Conservation (phyloP, 2,888 invertebrate genomes). For the Sepioteuthis lessoniana region DNA sequence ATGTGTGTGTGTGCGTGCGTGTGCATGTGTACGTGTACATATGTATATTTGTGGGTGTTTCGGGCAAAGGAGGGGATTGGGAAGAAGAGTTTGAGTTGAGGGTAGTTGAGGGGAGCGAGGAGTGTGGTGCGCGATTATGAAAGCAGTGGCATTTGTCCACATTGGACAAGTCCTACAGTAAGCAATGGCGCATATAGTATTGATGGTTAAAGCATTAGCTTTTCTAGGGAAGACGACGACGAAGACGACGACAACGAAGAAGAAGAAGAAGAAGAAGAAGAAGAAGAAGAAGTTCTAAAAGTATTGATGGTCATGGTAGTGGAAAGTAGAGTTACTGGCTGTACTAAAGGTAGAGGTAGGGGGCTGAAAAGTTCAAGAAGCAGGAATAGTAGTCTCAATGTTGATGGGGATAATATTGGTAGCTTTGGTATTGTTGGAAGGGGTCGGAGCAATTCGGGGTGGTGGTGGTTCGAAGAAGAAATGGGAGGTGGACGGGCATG, state of each 20-base stretch:
- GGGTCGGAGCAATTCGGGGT: not conserved
- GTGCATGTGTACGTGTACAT: not conserved
- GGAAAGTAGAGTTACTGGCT: conserved; percentile 16
- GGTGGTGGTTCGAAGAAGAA: not conserved
- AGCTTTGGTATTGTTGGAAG: conserved; percentile 18
- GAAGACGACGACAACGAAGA: not conserved
- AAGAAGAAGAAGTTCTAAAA: not conserved
- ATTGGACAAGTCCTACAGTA: conserved; percentile 9
- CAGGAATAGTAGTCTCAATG: not conserved
- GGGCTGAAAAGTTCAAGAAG: not conserved
- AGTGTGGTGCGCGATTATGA: not conserved
- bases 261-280: not conserved
- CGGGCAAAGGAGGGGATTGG: not conserved
- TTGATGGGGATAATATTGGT: not conserved
- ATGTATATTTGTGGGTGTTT: not conserved
- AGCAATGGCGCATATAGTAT: conserved; percentile 10
- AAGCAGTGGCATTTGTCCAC: conserved; percentile 33
- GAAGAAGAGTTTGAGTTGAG: not conserved
- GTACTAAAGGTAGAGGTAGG: not conserved
- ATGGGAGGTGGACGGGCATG: not conserved
- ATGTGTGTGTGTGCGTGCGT: not conserved
- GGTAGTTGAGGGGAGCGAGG: not conserved
- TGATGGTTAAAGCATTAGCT: not conserved
- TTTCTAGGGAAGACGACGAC: not conserved
- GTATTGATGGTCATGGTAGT: not conserved